Evolutionary conservation across 2,888 invertebrate species (phyloP), one percentile per base, ranked within the genome.

Genomic region (Physocephala rufipes): DNA sequence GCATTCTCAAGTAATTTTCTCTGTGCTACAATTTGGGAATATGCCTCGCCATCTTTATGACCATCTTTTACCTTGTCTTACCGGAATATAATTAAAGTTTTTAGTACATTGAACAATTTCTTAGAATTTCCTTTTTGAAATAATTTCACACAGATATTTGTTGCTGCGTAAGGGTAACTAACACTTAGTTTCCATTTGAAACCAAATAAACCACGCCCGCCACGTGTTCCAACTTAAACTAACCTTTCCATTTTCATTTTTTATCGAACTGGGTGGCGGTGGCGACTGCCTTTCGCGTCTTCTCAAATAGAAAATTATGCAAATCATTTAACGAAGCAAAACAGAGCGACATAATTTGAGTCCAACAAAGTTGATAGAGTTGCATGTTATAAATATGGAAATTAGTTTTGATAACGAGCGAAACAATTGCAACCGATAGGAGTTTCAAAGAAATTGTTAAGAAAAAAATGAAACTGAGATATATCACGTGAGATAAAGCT

Each of bases 321-420:
- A 68, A 68, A 68, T 59, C 67, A 68, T 26, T 36, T 30, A 49
- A 51, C 36, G 47, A 36, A 16, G 30, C 61, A 59, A 47, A 55
- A 30, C 45, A 59, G 55, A 51, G 43, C 43, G 30, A 66, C 26
- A 69, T 43, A 59, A 63, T 19, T 26, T 45, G 51, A 21, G 43
- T 30, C 21, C 45, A 65, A 67, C 55, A 64, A 68, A 66, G 30
- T 45, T 55, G 55, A 51, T 53, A 59, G 45, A 68, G 75, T 76
- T 74, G 76, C 77, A 73, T 78, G 76, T 74, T 73, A 76, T 76
- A 77, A 76, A 77, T 77, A 78, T 78, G 78, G 77, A 77, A 77
- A 78, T 78, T 71, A 73, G 66, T 71, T 75, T 74, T 24, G 67
- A 55, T 67, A 30, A 55, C 63, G 45, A 58, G 53, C 19, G 45